Percentiles rank a stretch among this genome's conserved stretches.
Evolutionary conservation across 1,140 invertebrate genomes (phyloP).

Genomic region (Microvelia longipes): DNA sequence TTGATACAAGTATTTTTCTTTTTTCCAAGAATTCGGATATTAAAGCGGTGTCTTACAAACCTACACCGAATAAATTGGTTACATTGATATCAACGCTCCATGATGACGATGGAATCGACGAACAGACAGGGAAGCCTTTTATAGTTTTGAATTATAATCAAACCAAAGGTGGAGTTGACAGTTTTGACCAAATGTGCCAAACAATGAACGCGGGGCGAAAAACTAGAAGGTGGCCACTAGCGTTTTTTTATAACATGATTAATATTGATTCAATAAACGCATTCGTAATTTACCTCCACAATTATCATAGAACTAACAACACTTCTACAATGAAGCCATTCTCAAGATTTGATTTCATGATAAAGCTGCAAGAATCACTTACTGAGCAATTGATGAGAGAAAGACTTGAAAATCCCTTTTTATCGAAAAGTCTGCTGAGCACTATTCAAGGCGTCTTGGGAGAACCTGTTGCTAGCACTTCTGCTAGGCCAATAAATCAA

Average conservation of each 20-base stretch:
- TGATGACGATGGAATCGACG: slow-evolving; percentile 17
- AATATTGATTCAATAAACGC: slow-evolving; percentile 7
- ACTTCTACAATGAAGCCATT: neutral
- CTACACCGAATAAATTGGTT: slow-evolving; percentile 23
- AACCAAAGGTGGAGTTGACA: slow-evolving; percentile 26
- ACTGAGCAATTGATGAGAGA: neutral
- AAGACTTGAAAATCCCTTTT: neutral
- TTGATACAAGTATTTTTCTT: slow-evolving; percentile 20
- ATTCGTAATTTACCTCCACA: slow-evolving; percentile 7
- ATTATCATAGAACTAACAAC: slow-evolving; percentile 1
- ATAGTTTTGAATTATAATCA: slow-evolving; percentile 23
- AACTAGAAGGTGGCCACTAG: slow-evolving; percentile 23
- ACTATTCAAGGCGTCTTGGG: neutral
- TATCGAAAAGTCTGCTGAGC: neutral
- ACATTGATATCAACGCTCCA: slow-evolving; percentile 26
- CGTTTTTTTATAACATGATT: slow-evolving; percentile 16
- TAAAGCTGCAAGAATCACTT: neutral
- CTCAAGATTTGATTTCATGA: neutral
- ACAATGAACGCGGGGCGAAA: slow-evolving; percentile 18
- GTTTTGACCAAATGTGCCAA: slow-evolving; percentile 23
- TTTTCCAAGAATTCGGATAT: slow-evolving; percentile 10
- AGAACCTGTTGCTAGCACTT: too few species aligned
- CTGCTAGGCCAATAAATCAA: neutral
- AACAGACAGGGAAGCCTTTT: slow-evolving; percentile 20
- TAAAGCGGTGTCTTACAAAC: slow-evolving; percentile 13